Conservation (phyloP, 2,888 invertebrate genomes). For the Drosophila anomalipes region DNA sequence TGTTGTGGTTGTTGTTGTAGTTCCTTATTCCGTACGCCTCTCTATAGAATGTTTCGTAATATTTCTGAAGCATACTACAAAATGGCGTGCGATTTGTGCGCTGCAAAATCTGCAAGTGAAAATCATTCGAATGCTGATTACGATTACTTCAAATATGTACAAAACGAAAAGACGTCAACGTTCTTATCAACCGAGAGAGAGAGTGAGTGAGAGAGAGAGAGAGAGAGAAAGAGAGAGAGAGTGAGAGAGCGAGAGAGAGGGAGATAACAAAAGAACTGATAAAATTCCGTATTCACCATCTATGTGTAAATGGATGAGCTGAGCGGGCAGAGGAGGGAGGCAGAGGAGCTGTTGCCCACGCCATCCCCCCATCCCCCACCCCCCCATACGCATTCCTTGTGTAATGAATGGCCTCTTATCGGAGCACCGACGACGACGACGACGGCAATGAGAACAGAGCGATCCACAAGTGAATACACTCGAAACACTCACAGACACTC, state of each 20-base stretch:
- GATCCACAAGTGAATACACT: conserved; percentile 8
- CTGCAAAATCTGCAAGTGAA: conserved; percentile 73
- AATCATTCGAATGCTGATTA: conserved; percentile 55
- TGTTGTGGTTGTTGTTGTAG: conserved; percentile 1
- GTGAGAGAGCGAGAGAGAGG: background rate
- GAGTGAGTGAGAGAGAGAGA: background rate
- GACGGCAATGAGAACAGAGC: background rate
- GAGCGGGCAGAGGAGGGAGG: background rate
- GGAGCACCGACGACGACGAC: background rate
- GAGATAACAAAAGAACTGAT: conserved; percentile 1
- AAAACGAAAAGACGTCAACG: conserved; percentile 37
- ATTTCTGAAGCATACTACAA: conserved; percentile 68
- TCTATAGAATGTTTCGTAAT: conserved; percentile 71
- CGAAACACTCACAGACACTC: background rate
- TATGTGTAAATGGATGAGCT: conserved; percentile 7
- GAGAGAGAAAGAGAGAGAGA: background rate
- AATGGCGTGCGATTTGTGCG: conserved; percentile 71
- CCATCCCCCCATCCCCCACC: background rate
- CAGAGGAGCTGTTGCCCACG: conserved; percentile 6
- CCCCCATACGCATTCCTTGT: conserved; percentile 49
- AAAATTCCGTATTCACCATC: conserved; percentile 3
- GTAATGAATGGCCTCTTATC: conserved; percentile 55
- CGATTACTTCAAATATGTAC: conserved; percentile 38
- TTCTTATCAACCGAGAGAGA: conserved; percentile 29
- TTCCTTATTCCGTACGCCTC: conserved; percentile 27